These are phyloP conservation scores for Hirtodrosophila confusa DNA, from an alignment of 2,888 invertebrate genomes.

Conservation along the genomic window DNA sequence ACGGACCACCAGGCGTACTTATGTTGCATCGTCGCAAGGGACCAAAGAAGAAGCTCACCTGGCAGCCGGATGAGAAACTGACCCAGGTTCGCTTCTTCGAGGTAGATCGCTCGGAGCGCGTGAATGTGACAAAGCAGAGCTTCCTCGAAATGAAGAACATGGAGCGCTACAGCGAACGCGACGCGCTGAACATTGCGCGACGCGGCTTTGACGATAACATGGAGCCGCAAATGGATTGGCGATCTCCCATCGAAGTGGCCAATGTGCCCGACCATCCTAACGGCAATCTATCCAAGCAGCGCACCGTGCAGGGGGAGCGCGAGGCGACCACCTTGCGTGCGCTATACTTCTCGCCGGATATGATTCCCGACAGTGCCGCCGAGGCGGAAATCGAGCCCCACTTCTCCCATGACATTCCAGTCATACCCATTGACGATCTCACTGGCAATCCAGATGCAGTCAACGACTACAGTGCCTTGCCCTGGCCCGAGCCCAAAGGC, in stretches of 20 bases:
- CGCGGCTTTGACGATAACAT: constrained; percentile 92
- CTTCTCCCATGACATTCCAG: constrained; percentile 90
- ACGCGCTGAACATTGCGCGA: constrained; percentile 91
- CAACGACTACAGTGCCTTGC: constrained; percentile 90
- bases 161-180: constrained; percentile 93
- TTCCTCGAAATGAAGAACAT: constrained; percentile 96
- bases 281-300: constrained; percentile 93
- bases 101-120: constrained; percentile 97
- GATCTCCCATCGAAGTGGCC: constrained; percentile 89
- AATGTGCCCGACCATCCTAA: constrained; percentile 88
- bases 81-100: constrained; percentile 95
- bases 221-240: constrained; percentile 92
- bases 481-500: constrained; percentile 94
- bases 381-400: constrained; percentile 95
- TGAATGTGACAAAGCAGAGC: constrained; percentile 93
- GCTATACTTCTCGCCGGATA: constrained; percentile 91
- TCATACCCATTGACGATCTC: constrained; percentile 95
- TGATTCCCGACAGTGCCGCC: constrained; percentile 93
- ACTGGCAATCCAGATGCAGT: constrained; percentile 92
- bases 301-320: constrained; percentile 92
- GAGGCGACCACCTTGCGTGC: constrained; percentile 93
- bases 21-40: constrained; percentile 89
- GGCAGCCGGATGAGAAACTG: constrained; percentile 92
- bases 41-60: constrained; percentile 91
- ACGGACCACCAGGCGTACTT: constrained; percentile 90